These are phyloP conservation scores for Toxotes lorentzi DNA, from an alignment of 2,797 vertebrate species.

Conservation along the genomic window DNA sequence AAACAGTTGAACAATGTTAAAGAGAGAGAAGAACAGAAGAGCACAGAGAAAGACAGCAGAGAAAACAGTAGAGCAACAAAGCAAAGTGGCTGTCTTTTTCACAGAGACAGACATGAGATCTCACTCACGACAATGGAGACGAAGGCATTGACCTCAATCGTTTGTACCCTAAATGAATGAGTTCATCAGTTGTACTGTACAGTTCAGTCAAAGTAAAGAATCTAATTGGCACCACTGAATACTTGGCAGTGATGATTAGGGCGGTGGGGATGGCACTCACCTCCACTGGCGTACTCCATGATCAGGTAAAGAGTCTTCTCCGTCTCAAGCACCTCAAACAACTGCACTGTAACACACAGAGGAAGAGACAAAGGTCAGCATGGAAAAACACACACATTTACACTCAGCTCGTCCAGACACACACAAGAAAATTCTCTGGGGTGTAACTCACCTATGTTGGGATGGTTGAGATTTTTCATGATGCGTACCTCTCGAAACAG, in stretches of 20 bases:
- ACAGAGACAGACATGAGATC: not conserved
- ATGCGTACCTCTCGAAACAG: conserved; percentile 95
- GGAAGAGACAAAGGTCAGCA: not conserved
- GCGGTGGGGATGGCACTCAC: conserved; percentile 75
- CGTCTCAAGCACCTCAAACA: conserved; percentile 95
- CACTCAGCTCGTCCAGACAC: not conserved
- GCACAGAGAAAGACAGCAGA: not conserved
- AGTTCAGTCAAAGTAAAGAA: conserved; percentile 2
- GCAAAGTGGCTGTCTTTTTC: not conserved
- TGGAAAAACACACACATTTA: not conserved
- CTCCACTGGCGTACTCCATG: conserved; percentile 96
- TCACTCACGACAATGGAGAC: not conserved
- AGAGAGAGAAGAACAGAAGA: not conserved
- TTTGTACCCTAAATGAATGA: not conserved
- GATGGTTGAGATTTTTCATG: conserved; percentile 96
- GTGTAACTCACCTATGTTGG: conserved; percentile 91
- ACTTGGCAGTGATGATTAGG: not conserved
- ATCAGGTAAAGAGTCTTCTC: conserved; percentile 95
- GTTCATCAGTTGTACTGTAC: not conserved
- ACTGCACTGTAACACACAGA: conserved; percentile 85
- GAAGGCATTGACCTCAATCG: not conserved
- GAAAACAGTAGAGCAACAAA: not conserved
- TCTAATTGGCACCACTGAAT: conserved; percentile 13
- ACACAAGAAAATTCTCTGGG: not conserved
- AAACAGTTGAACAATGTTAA: conserved; percentile 9